phyloP scores from a whole-genome alignment of 2,113 vertebrate genomes.

The Taxidea taxus region DNA sequence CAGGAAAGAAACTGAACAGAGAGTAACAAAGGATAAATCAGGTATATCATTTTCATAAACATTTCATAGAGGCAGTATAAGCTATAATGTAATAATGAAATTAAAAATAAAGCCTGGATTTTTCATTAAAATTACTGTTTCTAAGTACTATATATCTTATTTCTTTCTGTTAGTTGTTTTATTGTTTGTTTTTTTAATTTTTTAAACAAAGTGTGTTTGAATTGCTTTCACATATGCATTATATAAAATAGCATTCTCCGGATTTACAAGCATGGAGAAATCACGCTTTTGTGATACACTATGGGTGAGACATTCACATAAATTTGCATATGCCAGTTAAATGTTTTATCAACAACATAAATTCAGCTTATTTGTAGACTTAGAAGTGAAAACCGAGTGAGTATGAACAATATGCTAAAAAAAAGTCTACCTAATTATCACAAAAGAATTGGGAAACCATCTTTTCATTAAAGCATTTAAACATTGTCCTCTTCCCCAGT shows the following conservation, averaged over 20 bases:
- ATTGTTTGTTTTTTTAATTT: not conserved
- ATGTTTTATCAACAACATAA: slow-evolving; percentile 77
- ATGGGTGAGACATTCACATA: slow-evolving; percentile 49
- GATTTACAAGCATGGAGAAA: not conserved
- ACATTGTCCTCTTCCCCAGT: not conserved
- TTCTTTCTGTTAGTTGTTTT: not conserved
- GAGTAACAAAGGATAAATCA: not conserved
- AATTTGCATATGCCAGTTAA: slow-evolving; percentile 72
- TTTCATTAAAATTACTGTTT: not conserved
- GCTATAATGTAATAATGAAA: not conserved
- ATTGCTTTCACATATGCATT: not conserved
- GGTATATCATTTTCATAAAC: not conserved
- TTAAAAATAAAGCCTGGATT: not conserved
- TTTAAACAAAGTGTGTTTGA: not conserved
- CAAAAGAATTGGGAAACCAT: not conserved
- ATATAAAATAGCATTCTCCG: not conserved
- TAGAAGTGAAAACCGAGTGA: slow-evolving; percentile 58
- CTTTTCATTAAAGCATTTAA: not conserved
- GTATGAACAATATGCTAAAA: not conserved
- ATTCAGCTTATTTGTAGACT: slow-evolving; percentile 68
- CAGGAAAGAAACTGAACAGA: not conserved
- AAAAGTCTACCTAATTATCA: not conserved
- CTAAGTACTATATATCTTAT: not conserved
- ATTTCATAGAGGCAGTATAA: not conserved
- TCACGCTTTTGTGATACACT: not conserved